Evolutionary conservation across 2,888 invertebrate genomes (phyloP).

Genomic region (Nebria salina): DNA sequence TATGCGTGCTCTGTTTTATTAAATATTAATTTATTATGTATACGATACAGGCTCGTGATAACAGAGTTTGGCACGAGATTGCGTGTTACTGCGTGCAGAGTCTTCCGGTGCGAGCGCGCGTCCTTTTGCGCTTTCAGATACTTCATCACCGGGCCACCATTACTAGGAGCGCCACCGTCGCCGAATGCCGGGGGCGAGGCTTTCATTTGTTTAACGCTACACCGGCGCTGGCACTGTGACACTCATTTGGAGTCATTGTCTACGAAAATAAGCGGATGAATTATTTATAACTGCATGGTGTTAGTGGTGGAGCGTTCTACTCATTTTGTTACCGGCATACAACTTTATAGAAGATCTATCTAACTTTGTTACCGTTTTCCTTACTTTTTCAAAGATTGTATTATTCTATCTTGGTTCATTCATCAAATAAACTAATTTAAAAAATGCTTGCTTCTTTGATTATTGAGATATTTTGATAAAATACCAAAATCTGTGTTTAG

Average conservation of each 20-base stretch:
- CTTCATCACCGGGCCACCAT: conserved; percentile 24
- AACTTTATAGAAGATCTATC: too few relatives aligned
- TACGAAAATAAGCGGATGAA: neutral
- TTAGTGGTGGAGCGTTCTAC: too few relatives aligned
- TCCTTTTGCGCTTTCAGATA: conserved; percentile 34
- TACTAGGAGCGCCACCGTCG: neutral
- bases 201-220: neutral
- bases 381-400: too few relatives aligned
- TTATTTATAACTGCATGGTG: neutral
- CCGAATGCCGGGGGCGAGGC: neutral
- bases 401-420: too few relatives aligned
- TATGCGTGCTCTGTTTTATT: conserved; percentile 34
- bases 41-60: conserved; percentile 41
- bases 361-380: too few relatives aligned
- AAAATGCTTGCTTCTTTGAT: too few relatives aligned
- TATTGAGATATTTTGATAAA: too few relatives aligned
- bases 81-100: conserved; percentile 24
- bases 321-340: too few relatives aligned
- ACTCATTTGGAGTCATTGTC: conserved; percentile 1
- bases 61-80: conserved; percentile 36
- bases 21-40: conserved; percentile 46
- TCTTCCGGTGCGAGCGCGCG: conserved; percentile 38
- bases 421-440: too few relatives aligned
- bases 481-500: too few relatives aligned
- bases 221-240: neutral